Percentiles rank a stretch among this genome's conserved stretches.
Evolutionary conservation across 2,797 vertebrate species (phyloP).

Genomic region (Natrix natrix): DNA sequence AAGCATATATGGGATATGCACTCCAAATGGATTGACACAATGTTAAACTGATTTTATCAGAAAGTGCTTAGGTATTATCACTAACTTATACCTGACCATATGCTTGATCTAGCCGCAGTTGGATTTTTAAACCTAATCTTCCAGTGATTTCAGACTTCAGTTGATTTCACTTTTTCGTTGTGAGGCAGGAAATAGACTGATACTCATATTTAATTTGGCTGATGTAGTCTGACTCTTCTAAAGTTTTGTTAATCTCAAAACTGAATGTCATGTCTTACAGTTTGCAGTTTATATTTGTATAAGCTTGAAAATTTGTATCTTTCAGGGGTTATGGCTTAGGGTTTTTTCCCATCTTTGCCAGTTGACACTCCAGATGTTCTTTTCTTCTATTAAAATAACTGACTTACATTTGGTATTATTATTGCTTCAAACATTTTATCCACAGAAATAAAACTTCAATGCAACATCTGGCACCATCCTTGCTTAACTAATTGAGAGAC

Average conservation of each 20-base stretch:
- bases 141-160: not conserved
- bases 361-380: conserved; percentile 41
- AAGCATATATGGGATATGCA: not conserved
- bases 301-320: not conserved
- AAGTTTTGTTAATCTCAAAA: not conserved
- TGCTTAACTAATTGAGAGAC: conserved; percentile 53
- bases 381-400: conserved; percentile 44
- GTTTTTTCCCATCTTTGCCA: conserved; percentile 21
- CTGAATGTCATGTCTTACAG: not conserved
- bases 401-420: conserved; percentile 43
- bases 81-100: not conserved
- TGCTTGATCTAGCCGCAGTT: conserved; percentile 4
- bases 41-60: conserved; percentile 10
- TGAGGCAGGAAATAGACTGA: not conserved
- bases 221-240: not conserved
- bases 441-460: conserved; percentile 38
- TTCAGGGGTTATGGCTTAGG: conserved; percentile 13
- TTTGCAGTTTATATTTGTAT: not conserved
- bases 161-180: not conserved
- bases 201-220: not conserved
- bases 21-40: not conserved
- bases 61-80: conserved; percentile 16
- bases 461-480: conserved; percentile 56
- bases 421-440: conserved; percentile 49
- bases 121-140: not conserved